Evolutionary conservation across 2,113 vertebrate genomes (phyloP), one percentile per base, ranked within the genome.

Genomic region (Corythoichthys intestinalis): DNA sequence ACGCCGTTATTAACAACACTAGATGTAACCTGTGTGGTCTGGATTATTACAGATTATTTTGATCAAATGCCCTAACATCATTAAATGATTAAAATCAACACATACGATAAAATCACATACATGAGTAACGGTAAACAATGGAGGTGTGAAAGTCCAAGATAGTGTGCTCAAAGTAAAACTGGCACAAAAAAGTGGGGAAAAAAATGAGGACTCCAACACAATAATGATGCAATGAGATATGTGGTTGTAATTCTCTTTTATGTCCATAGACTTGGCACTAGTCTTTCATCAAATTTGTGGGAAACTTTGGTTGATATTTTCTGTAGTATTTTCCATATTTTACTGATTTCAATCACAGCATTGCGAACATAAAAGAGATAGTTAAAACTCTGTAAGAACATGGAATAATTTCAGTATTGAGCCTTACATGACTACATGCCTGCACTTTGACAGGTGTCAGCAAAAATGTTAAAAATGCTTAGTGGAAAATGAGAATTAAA

Each of bases 371-470:
- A 37, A 11, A 37, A 38, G 6, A 14, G 5, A 17, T 59, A 14
- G 37, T 2, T 15, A 38, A 38, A 38, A 38, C 14, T 15, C 15
- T 38, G 14, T 59, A 8, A 13, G 10, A 57, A 11, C 3, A 34
- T 11, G 28, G 12, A 57, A 10, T 28, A 2, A 35, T 1, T 34
- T 17, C 2, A 34, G n/a, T 35, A 2, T 38, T 41, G 10, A 14
- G 12, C 15, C 71, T 66, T 35, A 65, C 70, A 14, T 0, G 0
- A 71, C 73, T 73, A 65, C 53, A 52, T 34, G 53, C 39, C 10
- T 46, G 9, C 13, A 72, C 79, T 85, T 68, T 65, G 56, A 28
- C 4, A 48, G 64, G 61, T 14, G 7, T 69, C 79, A 70, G 34
- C 66, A 52, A 37, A 56, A 71, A 63, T 73, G 20, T 28, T 28